phyloP scores from a whole-genome alignment of 2,888 invertebrate genomes.

The Phalera bucephala region DNA sequence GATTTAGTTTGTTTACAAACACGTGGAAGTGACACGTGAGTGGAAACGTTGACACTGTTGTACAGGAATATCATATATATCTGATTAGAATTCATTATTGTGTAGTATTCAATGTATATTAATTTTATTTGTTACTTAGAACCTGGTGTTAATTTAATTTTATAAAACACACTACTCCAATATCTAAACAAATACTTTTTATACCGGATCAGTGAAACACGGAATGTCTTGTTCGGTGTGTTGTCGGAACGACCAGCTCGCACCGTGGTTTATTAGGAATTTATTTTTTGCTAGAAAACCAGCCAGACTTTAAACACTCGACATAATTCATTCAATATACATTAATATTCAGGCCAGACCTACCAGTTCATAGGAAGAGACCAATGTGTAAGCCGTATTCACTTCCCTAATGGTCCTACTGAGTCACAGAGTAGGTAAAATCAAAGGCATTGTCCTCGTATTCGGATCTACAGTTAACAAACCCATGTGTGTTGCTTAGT shows the following conservation, averaged over 20 bases:
- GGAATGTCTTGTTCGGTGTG: too few relatives aligned
- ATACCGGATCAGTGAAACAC: too few relatives aligned
- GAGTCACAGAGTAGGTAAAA: constrained; percentile 21
- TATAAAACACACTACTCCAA: too few relatives aligned
- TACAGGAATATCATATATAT: too few relatives aligned
- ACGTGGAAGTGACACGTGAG: too few relatives aligned
- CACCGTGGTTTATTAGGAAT: neutral
- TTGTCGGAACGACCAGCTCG: neutral
- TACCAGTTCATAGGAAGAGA: constrained; percentile 47
- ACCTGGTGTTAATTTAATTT: too few relatives aligned
- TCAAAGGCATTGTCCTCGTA: constrained; percentile 12
- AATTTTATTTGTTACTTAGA: too few relatives aligned
- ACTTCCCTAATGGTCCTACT: constrained; percentile 20
- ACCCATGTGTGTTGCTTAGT: neutral
- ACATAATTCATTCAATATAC: constrained; percentile 24
- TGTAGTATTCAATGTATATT: too few relatives aligned
- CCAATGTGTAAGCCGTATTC: constrained; percentile 36
- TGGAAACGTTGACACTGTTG: too few relatives aligned
- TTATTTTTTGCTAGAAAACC: constrained; percentile 12
- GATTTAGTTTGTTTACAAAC: too few relatives aligned
- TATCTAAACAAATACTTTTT: too few relatives aligned
- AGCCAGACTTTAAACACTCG: constrained; percentile 13
- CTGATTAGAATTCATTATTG: too few relatives aligned
- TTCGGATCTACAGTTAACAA: constrained; percentile 2
- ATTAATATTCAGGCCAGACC: constrained; percentile 62